These are phyloP conservation scores for Aquatica leii DNA, from an alignment of 2,888 invertebrate genomes.

Conservation along the genomic window DNA sequence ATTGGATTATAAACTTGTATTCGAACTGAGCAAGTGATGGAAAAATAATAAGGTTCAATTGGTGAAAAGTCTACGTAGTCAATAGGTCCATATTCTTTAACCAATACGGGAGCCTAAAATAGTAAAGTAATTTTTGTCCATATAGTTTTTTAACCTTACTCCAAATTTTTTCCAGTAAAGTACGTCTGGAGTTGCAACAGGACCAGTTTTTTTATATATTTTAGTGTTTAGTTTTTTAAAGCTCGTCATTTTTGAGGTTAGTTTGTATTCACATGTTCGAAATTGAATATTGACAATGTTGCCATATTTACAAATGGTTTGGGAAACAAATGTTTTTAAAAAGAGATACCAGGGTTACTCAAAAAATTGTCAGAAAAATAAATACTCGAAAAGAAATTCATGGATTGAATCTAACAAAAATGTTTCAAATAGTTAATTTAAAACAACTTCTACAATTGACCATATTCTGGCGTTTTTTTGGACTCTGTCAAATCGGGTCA, in stretches of 20 bases:
- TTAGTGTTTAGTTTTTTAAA: constrained; percentile 79
- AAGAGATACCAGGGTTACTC: no score
- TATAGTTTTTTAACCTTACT: constrained; percentile 65
- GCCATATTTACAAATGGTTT: not conserved
- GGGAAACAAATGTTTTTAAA: no score
- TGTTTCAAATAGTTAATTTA: no score
- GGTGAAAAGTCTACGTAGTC: constrained; percentile 92
- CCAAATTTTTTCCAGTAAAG: constrained; percentile 90
- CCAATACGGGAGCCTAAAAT: constrained; percentile 79
- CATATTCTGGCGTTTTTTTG: no score
- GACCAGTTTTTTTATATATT: constrained; percentile 71
- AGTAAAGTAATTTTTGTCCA: not conserved
- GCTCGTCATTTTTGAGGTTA: constrained; percentile 59
- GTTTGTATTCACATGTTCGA: not conserved
- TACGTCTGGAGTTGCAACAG: constrained; percentile 77
- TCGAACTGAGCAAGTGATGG: constrained; percentile 90
- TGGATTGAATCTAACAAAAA: no score
- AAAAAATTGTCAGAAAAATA: no score
- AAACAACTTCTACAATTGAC: no score
- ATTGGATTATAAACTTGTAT: constrained; percentile 88
- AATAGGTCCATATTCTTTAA: constrained; percentile 93
- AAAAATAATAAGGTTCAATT: constrained; percentile 88
- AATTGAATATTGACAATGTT: not conserved
- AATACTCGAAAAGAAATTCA: no score
- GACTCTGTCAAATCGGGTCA: no score